Base-by-base conservation (phyloP, 2,113 vertebrate species). In the Vanacampus margaritifer region DNA sequence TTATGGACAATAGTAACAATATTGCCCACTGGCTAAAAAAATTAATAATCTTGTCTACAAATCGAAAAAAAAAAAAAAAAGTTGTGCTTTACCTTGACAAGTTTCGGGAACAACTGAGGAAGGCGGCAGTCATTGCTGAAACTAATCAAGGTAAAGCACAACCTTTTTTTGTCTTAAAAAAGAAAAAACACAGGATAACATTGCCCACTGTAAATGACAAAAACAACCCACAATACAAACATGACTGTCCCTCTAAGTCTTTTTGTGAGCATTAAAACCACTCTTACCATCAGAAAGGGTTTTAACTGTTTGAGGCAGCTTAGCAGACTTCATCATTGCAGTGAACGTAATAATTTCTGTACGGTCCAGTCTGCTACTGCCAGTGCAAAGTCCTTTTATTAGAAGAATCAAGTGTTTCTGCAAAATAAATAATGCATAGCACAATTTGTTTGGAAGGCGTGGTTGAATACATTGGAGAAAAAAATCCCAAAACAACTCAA, bases 281-380 rank as follows among this genome's bases (percentile, higher is more conserved):
- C 8, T 46, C 91, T 83, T 75, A 97, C 97, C 97, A 65, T 98
- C 97, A 61, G 97, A 99, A 69, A 99, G 96, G 0, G 97, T 99
- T 91, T 96, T 98, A 84, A 99, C 89, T 2, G 97, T 99, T 83
- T 98, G 96, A 53, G 97, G 97, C 84, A 99, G 91, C 87, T 98
- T 98, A 79, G 97, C 96, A 1, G 97, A 99, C 76, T 98, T 99
- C 97, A 99, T 99, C 97, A 99, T 99, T 0, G 97, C 97, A 12
- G 97, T 99, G 79, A 99, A 99, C 26, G 97, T 99, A 74, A 99
- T 98, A 48, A 99, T 98, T 80, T 99, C 97, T 0, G 97, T 99
- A 43, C 97, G 92, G 85, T 99, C 97, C 61, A 99, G 87, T 73
- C 96, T 94, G 91, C 97, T 99, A 87, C 94, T 96, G 82, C 97